Evolutionary conservation across 2,888 invertebrate genomes (phyloP).

Genomic region (Cryptocephalus moraei): DNA sequence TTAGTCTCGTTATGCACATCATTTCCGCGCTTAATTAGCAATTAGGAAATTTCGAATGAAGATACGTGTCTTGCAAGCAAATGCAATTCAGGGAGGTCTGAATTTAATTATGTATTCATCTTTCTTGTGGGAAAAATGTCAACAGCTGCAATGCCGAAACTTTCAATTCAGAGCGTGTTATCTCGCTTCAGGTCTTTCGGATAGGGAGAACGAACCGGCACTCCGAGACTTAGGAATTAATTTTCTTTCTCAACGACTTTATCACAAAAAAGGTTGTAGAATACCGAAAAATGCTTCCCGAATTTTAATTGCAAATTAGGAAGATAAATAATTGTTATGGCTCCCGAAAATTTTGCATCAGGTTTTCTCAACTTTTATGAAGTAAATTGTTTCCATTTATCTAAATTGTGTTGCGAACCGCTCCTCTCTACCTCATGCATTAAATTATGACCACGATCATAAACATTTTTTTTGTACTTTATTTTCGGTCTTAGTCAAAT

Average conservation of each 20-base stretch:
- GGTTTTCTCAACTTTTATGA: neutral
- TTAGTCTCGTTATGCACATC: too few relatives aligned
- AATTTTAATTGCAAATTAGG: slow-evolving; percentile 19
- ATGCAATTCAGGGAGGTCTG: slow-evolving; percentile 25
- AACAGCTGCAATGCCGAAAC: slow-evolving; percentile 27
- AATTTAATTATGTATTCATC: slow-evolving; percentile 30
- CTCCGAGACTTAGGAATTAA: slow-evolving; percentile 11
- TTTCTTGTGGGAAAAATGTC: slow-evolving; percentile 28
- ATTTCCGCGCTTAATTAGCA: too few relatives aligned
- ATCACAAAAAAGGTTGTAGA: slow-evolving; percentile 18
- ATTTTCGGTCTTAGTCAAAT: too few relatives aligned
- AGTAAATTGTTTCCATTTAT: neutral
- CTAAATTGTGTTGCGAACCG: too few relatives aligned
- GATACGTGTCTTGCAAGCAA: slow-evolving; percentile 4
- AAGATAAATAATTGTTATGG: slow-evolving; percentile 17
- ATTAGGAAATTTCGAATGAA: too few relatives aligned
- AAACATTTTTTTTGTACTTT: too few relatives aligned
- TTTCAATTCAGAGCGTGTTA: slow-evolving; percentile 24
- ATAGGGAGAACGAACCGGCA: slow-evolving; percentile 13
- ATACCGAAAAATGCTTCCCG: slow-evolving; percentile 14
- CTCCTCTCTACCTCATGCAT: too few relatives aligned
- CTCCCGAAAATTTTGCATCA: slow-evolving; percentile 6
- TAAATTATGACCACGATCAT: too few relatives aligned
- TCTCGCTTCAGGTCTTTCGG: slow-evolving; percentile 18
- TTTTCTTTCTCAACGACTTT: slow-evolving; percentile 17